These are phyloP conservation scores for Drosophila pandora DNA, from an alignment of 1,140 invertebrate genomes.

Conservation along the genomic window DNA sequence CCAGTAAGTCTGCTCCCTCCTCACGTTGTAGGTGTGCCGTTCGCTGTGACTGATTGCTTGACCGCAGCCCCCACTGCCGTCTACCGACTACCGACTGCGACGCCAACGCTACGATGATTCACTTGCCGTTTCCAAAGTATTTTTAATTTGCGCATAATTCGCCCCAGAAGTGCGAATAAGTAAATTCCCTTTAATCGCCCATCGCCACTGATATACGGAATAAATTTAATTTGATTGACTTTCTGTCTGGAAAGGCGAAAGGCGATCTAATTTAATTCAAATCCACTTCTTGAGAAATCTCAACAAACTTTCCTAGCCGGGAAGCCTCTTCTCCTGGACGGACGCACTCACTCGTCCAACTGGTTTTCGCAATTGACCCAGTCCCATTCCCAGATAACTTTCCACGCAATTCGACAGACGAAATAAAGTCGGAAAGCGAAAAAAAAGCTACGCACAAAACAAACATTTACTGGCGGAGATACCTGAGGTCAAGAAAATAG, in stretches of 20 bases:
- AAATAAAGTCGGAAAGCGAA: constrained; percentile 36
- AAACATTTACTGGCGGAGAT: neutral
- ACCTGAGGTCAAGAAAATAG: constrained; percentile 6
- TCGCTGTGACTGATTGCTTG: constrained; percentile 62
- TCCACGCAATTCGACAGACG: constrained; percentile 63
- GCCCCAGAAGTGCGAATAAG: constrained; percentile 8
- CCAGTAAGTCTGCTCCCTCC: neutral
- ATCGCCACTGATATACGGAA: constrained; percentile 17
- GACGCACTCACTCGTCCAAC: constrained; percentile 25
- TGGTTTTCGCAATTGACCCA: constrained; percentile 71
- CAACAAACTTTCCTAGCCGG: constrained; percentile 34
- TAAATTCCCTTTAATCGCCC: constrained; percentile 27
- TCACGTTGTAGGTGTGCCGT: constrained; percentile 43
- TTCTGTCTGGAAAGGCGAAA: neutral
- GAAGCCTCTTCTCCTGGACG: constrained; percentile 19
- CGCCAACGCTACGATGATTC: constrained; percentile 50
- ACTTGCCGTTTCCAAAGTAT: constrained; percentile 59
- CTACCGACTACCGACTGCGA: neutral
- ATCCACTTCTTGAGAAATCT: constrained; percentile 22
- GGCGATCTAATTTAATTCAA: constrained; percentile 18
- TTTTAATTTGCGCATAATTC: constrained; percentile 27
- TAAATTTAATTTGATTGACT: constrained; percentile 13
- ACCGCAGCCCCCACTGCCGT: constrained; percentile 6
- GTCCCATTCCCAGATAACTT: constrained; percentile 60
- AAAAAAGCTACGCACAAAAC: constrained; percentile 19